Evolutionary conservation across 1,140 invertebrate species (phyloP), one percentile per base, ranked within the genome.

Genomic region (Drosophila erecta): DNA sequence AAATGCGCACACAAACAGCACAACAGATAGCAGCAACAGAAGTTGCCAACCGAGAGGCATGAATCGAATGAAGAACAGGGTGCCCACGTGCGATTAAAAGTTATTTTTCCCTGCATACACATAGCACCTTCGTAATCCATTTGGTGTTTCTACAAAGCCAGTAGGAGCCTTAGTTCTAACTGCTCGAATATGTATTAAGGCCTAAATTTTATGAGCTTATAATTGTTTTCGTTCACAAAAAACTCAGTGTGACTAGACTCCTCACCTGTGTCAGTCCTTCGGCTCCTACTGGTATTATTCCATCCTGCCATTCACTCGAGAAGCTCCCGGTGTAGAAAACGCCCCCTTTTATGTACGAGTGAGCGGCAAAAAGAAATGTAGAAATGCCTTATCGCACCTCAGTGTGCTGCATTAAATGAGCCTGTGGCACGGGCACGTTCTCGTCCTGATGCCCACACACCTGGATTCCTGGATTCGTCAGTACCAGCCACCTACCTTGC

Each of bases 381-480:
- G 61, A 89, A 87, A 87, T 87, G 89, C 84, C 84, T 87, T 87
- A 87, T 87, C 84, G 78, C 83, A 81, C 81, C 81, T 86, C 70
- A 81, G 83, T 67, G 81, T 78, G 83, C 59, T 77, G 81, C 81
- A 86, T 86, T 87, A 86, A 86, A 83, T 86, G 81, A 78, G 78
- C 81, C 70, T 86, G 81, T 76, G 78, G 83, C 78, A 81, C 83
- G 77, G 81, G 75, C 81, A 87, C 83, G 81, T 81, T 75, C 65
- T 56, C 57, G 65, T 79, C 65, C 72, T 81, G 74, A 33, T 27
- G 53, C 53, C 27, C 55, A 35, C 41, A 20, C 55, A 50, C 59
- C 37, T 51, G 49, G 49, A 15, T 37, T 17, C 35, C 37, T 51
- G 49, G 49, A 15, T 37, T 17, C 44, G 15, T 40, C 40, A 58